Evolutionary conservation across 2,113 vertebrate genomes (phyloP).

Genomic region (Ochotona princeps): DNA sequence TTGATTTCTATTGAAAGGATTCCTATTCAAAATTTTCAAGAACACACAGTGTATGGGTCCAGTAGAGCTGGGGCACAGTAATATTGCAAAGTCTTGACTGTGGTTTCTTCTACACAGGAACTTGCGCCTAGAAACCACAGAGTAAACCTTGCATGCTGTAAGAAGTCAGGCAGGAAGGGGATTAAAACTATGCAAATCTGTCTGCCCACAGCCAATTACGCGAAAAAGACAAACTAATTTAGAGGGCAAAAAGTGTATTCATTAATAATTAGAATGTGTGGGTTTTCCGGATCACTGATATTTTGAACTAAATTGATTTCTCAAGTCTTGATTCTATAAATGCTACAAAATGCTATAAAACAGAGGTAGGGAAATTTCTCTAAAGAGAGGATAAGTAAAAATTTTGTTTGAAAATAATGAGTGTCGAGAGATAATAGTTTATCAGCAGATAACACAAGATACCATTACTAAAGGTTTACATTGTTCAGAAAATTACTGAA

Average conservation of each 20-base stretch:
- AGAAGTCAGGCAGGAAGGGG: conserved; percentile 64
- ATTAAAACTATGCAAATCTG: conserved; percentile 67
- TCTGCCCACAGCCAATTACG: conserved; percentile 64
- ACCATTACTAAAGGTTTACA: neutral
- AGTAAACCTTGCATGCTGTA: conserved; percentile 52
- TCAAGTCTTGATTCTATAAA: conserved; percentile 44
- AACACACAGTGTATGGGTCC: neutral
- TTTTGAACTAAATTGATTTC: conserved; percentile 62
- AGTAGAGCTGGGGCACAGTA: neutral
- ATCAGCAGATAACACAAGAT: conserved; percentile 42
- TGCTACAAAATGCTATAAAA: conserved; percentile 45
- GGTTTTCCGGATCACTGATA: conserved; percentile 59
- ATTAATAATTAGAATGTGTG: conserved; percentile 61
- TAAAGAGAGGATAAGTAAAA: conserved; percentile 29
- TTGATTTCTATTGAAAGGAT: neutral
- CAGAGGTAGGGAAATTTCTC: neutral
- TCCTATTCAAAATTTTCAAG: conserved; percentile 39
- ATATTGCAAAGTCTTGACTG: neutral
- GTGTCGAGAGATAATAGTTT: neutral
- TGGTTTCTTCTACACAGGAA: conserved; percentile 59
- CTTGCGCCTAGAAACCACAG: conserved; percentile 71
- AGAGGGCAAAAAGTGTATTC: conserved; percentile 53
- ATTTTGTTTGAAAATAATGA: conserved; percentile 19
- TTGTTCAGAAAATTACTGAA: neutral
- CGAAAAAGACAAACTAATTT: conserved; percentile 52